Base-by-base conservation (phyloP, 1,140 invertebrate species). In the Scaptodrosophila lebanonensis region DNA sequence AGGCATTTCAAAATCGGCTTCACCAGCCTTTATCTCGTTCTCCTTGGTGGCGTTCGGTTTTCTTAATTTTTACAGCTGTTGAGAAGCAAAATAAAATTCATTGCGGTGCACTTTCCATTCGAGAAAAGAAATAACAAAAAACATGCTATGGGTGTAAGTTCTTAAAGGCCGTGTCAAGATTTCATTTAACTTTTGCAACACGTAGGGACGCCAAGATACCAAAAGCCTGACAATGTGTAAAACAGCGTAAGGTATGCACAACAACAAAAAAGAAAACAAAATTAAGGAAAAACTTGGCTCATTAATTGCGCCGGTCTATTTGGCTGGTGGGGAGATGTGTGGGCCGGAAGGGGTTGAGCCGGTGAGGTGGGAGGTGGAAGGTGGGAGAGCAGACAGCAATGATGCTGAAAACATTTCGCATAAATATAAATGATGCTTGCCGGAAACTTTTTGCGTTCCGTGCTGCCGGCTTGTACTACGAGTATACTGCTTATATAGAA, bases 221-320 rank as follows among this genome's bases (percentile, higher is more conserved):
- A 1, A 62, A 79, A 56, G 75, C 68, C 51, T 56, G 56, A 50
- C 48, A 69, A 79, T 69, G 47, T 65, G 70, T 56, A 36, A 13
- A n/a, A 48, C 2, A 11, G 25, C 13, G 35, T 13, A n/a, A 6
- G 30, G 33, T 51, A 43, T 11, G 18, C 1, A 43, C 12, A 20
- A 25, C 27, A 44, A 11, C 40, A 7, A 12, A 56, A 58, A 29
- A 32, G 17, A 29, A 39, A 5, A 12, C 8, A 12, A 32, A 32
- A 35, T 44, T 33, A 62, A 42, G 42, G 58, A 64, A 56, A 73
- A 75, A 53, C 63, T 72, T 77, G 64, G 35, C 73, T 79, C 68
- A 79, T 79, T 79, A 79, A 79, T 79, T 73, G 73, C 79, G 64
- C 68, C 67, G 73, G 57, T 65, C 68, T 79, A 79, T 77, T 77